These are phyloP conservation scores for Chirona hameri DNA, from an alignment of 2,888 invertebrate species.

Conservation along the genomic window DNA sequence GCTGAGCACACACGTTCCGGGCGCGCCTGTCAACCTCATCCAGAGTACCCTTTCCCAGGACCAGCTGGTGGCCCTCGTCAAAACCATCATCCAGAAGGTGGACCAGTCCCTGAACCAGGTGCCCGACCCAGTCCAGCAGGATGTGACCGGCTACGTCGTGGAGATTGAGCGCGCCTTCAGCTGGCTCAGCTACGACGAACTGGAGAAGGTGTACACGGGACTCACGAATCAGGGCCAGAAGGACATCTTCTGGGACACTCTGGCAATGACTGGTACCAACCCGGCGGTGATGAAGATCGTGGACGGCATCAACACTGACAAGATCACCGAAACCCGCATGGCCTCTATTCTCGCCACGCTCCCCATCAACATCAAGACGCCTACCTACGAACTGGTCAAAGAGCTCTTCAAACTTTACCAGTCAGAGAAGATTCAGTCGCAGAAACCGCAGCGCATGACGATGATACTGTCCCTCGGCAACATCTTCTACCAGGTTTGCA, in stretches of 20 bases:
- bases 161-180: conserved; percentile 41
- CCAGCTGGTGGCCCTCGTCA: conserved; percentile 32
- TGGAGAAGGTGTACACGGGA: conserved; percentile 41
- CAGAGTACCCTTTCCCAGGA: not conserved
- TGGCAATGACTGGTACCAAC: conserved; percentile 45
- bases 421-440: not conserved
- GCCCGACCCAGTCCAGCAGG: conserved; percentile 37
- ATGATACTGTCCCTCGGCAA: not conserved
- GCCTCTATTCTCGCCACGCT: conserved; percentile 43
- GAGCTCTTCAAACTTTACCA: conserved; percentile 40
- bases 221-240: conserved; percentile 37
- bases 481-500: conserved; percentile 3
- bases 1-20: conserved; percentile 38
- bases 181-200: conserved; percentile 40
- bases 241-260: conserved; percentile 39
- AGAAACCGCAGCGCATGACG: not conserved
- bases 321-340: conserved; percentile 42
- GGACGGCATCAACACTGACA: conserved; percentile 41
- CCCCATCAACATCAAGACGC: conserved; percentile 44
- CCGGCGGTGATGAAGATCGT: conserved; percentile 45
- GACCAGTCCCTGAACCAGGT: conserved; percentile 37
- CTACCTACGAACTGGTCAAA: conserved; percentile 45
- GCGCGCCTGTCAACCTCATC: conserved; percentile 36
- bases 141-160: conserved; percentile 39
- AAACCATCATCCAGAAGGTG: conserved; percentile 38